Percentiles rank a stretch among this genome's conserved stretches.
Evolutionary conservation across 2,797 vertebrate genomes (phyloP).

Genomic region (Spondyliosoma cantharus): DNA sequence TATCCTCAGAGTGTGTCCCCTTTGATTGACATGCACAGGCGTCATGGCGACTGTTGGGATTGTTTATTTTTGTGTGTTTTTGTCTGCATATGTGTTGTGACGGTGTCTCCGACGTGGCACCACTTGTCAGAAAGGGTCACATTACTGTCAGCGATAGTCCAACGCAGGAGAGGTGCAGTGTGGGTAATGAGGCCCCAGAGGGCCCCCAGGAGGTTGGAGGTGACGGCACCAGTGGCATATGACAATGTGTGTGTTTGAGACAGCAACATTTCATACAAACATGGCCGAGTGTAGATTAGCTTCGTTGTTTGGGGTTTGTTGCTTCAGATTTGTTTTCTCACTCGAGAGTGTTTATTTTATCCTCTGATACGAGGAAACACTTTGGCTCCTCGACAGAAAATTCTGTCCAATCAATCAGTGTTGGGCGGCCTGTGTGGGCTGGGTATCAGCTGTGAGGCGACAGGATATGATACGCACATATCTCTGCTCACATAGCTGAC

Average conservation of each 20-base stretch:
- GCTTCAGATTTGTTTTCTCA: constrained; percentile 63
- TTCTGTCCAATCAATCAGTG: constrained; percentile 64
- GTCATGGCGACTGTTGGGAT: constrained; percentile 60
- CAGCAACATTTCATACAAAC: constrained; percentile 56
- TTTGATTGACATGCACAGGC: constrained; percentile 79
- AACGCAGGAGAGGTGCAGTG: constrained; percentile 67
- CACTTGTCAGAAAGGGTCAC: constrained; percentile 55
- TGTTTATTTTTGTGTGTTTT: constrained; percentile 72
- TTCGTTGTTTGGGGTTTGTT: constrained; percentile 49
- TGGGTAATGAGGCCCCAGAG: constrained; percentile 78
- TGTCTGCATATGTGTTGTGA: constrained; percentile 40
- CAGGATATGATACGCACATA: constrained; percentile 66
- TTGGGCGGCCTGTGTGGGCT: constrained; percentile 71
- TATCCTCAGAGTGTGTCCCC: constrained; percentile 62
- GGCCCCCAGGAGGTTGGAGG: constrained; percentile 68
- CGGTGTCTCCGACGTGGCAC: constrained; percentile 55
- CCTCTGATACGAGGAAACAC: constrained; percentile 69
- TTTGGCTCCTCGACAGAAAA: constrained; percentile 55
- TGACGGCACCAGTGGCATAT: constrained; percentile 56
- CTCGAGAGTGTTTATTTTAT: constrained; percentile 68
- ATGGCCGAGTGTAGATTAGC: constrained; percentile 41
- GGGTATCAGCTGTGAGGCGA: constrained; percentile 24
- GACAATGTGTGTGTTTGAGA: constrained; percentile 37
- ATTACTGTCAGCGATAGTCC: constrained; percentile 73
- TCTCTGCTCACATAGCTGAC: constrained; percentile 71